Evolutionary conservation across 2,888 invertebrate species (phyloP), one percentile per base, ranked within the genome.

Genomic region (Gasteruption jaculator): DNA sequence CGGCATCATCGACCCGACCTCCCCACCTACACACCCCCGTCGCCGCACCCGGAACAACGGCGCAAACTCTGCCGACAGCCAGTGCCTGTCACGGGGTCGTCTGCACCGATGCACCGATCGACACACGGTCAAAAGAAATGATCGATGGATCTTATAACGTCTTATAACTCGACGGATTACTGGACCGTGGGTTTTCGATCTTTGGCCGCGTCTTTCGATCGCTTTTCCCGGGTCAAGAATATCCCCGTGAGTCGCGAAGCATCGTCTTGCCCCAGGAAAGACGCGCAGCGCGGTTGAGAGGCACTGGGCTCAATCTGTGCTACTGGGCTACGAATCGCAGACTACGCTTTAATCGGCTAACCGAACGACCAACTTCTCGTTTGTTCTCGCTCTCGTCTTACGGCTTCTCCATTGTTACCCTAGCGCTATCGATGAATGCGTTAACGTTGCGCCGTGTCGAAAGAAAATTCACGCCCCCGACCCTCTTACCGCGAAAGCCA

Each of bases 11-110:
- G 75, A 75, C 74, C 73, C 68, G 67, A 73, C 71, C 80, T 79
- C 81, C 80, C 81, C 78, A 80, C 81, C 79, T 79, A 80, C 27
- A 77, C 78, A 77, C 75, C 76, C 57, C n/a, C n/a, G n/a, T n/a
- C n/a, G n/a, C n/a, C n/a, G n/a, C n/a, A n/a, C n/a, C n/a, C n/a
- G n/a, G n/a, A n/a, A n/a, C n/a, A n/a, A n/a, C n/a, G n/a, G n/a
- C n/a, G n/a, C n/a, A n/a, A n/a, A n/a, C n/a, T n/a, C 52, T 49
- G 53, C 57, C 57, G 51, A 54, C 72, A 66, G 68, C 57, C 62
- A 63, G 63, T 59, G 53, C 67, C 66, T 53, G 68, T 71, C 73
- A 69, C 73, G 71, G 71, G 71, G 44, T 65, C 54, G n/a, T n/a
- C n/a, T n/a, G n/a, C n/a, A n/a, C n/a, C n/a, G n/a, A n/a, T n/a